Conservation (phyloP, 2,797 vertebrate species). For the Urophycis tenuis region DNA sequence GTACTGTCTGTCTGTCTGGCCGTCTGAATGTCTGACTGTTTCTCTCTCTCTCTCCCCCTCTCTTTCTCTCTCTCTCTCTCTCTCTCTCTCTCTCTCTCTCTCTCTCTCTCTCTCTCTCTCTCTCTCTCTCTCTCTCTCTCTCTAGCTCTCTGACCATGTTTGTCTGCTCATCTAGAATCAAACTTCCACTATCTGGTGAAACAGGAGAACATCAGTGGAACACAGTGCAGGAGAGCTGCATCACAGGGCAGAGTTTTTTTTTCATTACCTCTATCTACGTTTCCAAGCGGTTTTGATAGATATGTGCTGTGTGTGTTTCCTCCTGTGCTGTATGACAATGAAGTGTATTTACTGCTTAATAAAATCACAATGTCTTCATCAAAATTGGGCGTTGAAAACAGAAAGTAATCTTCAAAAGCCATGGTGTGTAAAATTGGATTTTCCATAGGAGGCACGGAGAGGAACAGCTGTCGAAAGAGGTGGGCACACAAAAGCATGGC, state of each 20-base stretch:
- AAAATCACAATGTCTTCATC: constrained; percentile 72
- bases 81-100: neutral
- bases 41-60: neutral
- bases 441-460: constrained; percentile 66
- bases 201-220: neutral
- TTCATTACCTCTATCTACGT: constrained; percentile 35
- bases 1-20: neutral
- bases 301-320: constrained; percentile 53
- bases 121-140: too few species aligned
- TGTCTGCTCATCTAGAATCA: too few species aligned
- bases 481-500: constrained; percentile 59
- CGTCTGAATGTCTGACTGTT: neutral
- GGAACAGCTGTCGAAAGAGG: constrained; percentile 70
- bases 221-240: neutral
- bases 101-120: neutral
- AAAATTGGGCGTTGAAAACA: constrained; percentile 63
- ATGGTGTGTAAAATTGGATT: constrained; percentile 79
- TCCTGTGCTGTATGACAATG: constrained; percentile 55
- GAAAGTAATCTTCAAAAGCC: constrained; percentile 72
- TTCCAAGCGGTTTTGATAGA: constrained; percentile 51
- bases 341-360: constrained; percentile 75
- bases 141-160: neutral
- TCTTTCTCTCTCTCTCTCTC: neutral
- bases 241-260: neutral
- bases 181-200: neutral